A percentile compares a stretch with the other conserved stretches of the same genome.
These are phyloP conservation scores for Bactericera cockerelli DNA, from an alignment of 1,140 invertebrate genomes.

Conservation along the genomic window DNA sequence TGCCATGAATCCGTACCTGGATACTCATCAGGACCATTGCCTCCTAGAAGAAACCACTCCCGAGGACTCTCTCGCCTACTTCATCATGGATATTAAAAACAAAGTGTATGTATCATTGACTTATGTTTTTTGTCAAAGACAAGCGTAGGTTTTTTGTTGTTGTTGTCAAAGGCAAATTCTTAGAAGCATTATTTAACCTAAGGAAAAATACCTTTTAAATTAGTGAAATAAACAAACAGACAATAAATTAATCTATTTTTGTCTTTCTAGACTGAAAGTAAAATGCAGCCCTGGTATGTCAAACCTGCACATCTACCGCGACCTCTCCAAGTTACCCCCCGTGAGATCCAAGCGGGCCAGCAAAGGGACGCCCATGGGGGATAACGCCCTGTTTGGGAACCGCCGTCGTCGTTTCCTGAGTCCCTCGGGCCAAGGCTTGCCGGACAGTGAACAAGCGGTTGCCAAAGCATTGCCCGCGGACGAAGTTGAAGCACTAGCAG, in stretches of 20 bases:
- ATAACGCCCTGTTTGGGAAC: neutral
- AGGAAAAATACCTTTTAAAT: no score
- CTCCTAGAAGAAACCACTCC: constrained; percentile 39
- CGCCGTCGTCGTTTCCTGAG: no score
- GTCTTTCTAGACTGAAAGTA: constrained; percentile 34
- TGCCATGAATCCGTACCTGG: constrained; percentile 72
- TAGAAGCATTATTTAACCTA: no score
- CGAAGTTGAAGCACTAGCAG: no score
- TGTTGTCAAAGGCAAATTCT: no score
- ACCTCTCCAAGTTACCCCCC: neutral
- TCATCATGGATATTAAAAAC: constrained; percentile 50
- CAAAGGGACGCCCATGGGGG: neutral
- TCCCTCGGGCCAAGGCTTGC: no score
- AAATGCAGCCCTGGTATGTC: constrained; percentile 22
- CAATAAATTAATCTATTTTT: neutral
- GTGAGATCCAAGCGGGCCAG: neutral
- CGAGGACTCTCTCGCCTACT: neutral
- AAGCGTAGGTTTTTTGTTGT: no score
- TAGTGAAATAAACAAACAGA: no score
- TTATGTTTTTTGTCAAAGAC: no score
- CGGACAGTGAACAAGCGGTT: no score
- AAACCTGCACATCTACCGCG: neutral
- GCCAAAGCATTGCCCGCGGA: no score
- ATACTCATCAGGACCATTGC: constrained; percentile 58
- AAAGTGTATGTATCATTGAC: constrained; percentile 23